These are phyloP conservation scores for Lasioglossum baleicum DNA, from an alignment of 1,140 invertebrate genomes.

Conservation along the genomic window DNA sequence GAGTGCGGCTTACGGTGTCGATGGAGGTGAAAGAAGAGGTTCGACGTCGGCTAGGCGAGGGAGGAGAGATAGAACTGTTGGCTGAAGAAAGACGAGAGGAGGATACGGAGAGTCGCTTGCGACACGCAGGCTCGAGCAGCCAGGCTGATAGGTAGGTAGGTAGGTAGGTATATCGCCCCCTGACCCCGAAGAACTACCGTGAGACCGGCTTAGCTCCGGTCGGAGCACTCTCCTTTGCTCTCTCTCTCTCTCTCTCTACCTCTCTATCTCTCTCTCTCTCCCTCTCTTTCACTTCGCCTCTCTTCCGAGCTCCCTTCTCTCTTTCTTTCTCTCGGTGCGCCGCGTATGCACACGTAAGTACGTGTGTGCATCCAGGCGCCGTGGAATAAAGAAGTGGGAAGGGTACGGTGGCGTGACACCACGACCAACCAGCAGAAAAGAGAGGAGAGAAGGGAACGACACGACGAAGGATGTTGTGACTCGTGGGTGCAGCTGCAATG, in stretches of 20 bases:
- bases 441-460: constrained; percentile 62
- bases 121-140: constrained; percentile 63
- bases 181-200: constrained; percentile 77
- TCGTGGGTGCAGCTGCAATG: constrained; percentile 69
- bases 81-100: background rate
- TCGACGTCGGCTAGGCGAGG: constrained; percentile 18
- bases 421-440: constrained; percentile 23
- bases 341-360: constrained; percentile 32
- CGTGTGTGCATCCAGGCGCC: constrained; percentile 38
- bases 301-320: background rate
- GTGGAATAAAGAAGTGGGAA: constrained; percentile 54
- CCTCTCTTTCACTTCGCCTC: background rate
- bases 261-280: no score
- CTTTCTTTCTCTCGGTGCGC: constrained; percentile 27
- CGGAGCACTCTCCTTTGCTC: constrained; percentile 60
- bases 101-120: constrained; percentile 63
- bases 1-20: constrained; percentile 52
- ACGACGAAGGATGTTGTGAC: constrained; percentile 66
- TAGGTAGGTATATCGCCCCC: constrained; percentile 74
- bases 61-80: no score
- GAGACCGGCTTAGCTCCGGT: constrained; percentile 72
- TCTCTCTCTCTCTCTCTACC: constrained; percentile 4
- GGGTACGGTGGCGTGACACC: constrained; percentile 53
- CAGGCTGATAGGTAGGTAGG: constrained; percentile 58
- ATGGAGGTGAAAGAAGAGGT: constrained; percentile 59